These are phyloP conservation scores for Botia almorhae DNA, from an alignment of 2,797 vertebrate species.

Conservation along the genomic window DNA sequence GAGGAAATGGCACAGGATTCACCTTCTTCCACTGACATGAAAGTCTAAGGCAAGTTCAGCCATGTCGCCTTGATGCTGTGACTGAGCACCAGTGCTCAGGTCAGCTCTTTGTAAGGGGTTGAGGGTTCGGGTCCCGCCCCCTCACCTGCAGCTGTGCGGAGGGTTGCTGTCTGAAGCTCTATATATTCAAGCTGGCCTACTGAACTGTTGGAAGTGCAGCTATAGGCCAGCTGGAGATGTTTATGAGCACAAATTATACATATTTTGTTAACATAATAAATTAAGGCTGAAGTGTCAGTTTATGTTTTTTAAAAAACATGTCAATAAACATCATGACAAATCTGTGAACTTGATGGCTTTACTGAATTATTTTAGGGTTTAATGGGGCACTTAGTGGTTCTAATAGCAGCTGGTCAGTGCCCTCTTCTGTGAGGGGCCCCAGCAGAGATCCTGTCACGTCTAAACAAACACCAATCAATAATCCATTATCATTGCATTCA, in stretches of 20 bases:
- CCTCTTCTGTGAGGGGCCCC: constrained; percentile 42
- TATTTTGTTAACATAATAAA: not conserved
- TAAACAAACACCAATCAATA: constrained; percentile 59
- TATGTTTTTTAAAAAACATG: not conserved
- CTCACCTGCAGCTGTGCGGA: constrained; percentile 33
- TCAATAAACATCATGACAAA: not conserved
- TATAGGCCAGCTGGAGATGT: constrained; percentile 40
- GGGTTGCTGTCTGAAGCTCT: constrained; percentile 26
- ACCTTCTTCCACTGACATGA: constrained; percentile 36
- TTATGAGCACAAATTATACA: constrained; percentile 14
- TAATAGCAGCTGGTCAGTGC: constrained; percentile 45
- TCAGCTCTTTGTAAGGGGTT: constrained; percentile 41
- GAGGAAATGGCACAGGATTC: constrained; percentile 12
- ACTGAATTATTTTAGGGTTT: constrained; percentile 38
- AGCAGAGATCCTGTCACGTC: constrained; percentile 39
- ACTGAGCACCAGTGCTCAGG: constrained; percentile 13
- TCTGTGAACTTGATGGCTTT: constrained; percentile 19
- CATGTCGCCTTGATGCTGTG: constrained; percentile 45
- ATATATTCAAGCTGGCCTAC: constrained; percentile 11
- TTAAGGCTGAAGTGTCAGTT: not conserved
- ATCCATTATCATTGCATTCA: constrained; percentile 55
- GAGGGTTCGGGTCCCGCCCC: constrained; percentile 10
- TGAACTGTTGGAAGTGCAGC: constrained; percentile 14
- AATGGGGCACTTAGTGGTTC: constrained; percentile 47
- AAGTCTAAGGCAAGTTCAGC: constrained; percentile 23